Conservation (phyloP, 2,888 invertebrate genomes). For the Leptura quadrifasciata region DNA sequence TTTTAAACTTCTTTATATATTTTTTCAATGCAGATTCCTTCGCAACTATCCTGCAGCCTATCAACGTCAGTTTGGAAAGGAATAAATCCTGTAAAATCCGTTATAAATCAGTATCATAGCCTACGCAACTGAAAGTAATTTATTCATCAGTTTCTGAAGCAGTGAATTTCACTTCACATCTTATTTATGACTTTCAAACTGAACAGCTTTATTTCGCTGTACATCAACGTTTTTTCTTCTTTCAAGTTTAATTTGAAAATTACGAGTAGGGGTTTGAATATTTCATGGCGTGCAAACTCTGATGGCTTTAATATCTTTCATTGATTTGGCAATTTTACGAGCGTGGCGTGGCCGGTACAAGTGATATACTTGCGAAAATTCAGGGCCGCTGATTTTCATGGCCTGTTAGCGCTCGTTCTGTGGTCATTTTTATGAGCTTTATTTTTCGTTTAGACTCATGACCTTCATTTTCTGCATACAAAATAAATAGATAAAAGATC, state of each 20-base stretch:
- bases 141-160: constrained; percentile 31
- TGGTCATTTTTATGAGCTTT: neutral
- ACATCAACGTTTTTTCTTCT: constrained; percentile 12
- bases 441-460: neutral
- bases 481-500: no score
- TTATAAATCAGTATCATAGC: constrained; percentile 30
- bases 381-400: neutral
- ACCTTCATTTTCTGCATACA: no score
- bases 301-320: constrained; percentile 20
- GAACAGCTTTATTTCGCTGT: constrained; percentile 16
- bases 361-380: constrained; percentile 5
- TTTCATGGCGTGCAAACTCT: constrained; percentile 30
- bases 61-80: neutral
- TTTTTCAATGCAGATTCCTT: neutral
- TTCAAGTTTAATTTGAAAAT: constrained; percentile 10
- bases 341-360: neutral
- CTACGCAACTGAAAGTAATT: constrained; percentile 30
- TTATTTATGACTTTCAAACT: constrained; percentile 31
- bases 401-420: neutral
- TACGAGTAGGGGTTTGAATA: constrained; percentile 18
- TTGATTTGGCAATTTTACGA: neutral
- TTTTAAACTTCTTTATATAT: no score
- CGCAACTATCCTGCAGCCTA: neutral
- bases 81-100: constrained; percentile 12
- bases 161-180: constrained; percentile 10